phyloP scores from a whole-genome alignment of 2,113 vertebrate genomes.

The Synchiropus splendidus region DNA sequence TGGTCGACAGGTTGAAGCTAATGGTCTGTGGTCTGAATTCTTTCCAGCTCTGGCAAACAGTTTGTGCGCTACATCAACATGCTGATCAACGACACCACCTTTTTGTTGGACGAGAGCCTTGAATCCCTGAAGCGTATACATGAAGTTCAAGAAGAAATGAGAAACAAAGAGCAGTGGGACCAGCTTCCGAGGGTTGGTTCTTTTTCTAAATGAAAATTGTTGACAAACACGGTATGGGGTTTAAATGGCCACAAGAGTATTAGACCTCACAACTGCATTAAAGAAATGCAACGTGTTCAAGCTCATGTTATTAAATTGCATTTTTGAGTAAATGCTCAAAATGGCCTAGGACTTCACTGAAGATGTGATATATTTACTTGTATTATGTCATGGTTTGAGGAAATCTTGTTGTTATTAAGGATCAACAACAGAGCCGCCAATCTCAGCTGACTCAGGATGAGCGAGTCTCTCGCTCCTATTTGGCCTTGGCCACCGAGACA shows the following conservation, averaged over 20 bases:
- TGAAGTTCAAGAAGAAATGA: conserved; percentile 98
- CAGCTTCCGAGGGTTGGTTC: conserved; percentile 84
- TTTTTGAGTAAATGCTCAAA: no score
- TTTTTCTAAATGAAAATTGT: no score
- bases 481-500: conserved; percentile 93
- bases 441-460: conserved; percentile 96
- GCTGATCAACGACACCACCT: conserved; percentile 98
- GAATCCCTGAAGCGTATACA: conserved; percentile 98
- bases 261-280: no score
- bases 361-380: background rate
- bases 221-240: no score
- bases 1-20: no score
- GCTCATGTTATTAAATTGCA: no score
- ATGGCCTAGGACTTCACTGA: no score
- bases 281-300: no score
- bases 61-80: conserved; percentile 99
- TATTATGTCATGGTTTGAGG: background rate
- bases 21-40: conserved; percentile 1
- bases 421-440: conserved; percentile 94
- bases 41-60: conserved; percentile 89
- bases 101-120: conserved; percentile 93
- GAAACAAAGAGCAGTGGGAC: conserved; percentile 96
- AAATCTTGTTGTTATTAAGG: conserved; percentile 60
- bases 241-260: no score
- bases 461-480: conserved; percentile 91